Evolutionary conservation across 2,797 vertebrate genomes (phyloP), one percentile per base, ranked within the genome.

Genomic region (Thaleichthys pacificus): DNA sequence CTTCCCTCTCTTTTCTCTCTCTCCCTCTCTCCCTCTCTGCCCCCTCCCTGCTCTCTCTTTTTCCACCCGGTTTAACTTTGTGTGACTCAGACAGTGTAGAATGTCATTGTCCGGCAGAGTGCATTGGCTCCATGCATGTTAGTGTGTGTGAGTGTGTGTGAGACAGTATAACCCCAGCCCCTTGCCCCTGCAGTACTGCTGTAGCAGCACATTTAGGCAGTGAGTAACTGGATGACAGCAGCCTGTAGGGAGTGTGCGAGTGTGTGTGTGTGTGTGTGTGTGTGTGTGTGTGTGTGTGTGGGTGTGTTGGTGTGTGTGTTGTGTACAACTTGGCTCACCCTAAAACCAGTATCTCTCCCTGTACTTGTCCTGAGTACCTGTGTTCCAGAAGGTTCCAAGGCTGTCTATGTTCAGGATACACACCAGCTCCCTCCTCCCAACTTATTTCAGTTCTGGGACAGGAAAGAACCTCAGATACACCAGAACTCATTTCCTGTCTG

Each of bases 161-260:
- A 86, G 68, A 32, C 72, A 60, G 78, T 69, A 72, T 89, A 89
- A 91, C 88, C 88, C 90, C 84, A 3, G 83, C 87, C 77, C 51
- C 51, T 54, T 17, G 51, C 15, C 51, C 51, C 51, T 17, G 66
- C 30, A 51, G 81, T 87, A 86, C 78, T 86, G 85, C 88, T 90
- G 84, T 76, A 84, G 84, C 81, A 84, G 88, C 89, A 89, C 77
- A 80, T 87, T 58, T 84, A 77, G 82, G 72, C 85, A 83, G 79
- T 89, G 90, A 87, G 85, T 89, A 88, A 90, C 82, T 85, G 81
- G 81, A 84, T 86, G 87, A 89, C 82, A 83, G 81, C 79, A 80
- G 58, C 74, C 8, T 42, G 11, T 9, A 42, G 11, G 38, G 11
- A 75, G 83, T 86, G 84, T 88, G 90, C 86, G 86, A 85, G 71